A percentile compares a stretch with the other conserved stretches of the same genome.
Conservation (phyloP, 1,140 invertebrate genomes). For the Chrysomallon squamiferum region DNA sequence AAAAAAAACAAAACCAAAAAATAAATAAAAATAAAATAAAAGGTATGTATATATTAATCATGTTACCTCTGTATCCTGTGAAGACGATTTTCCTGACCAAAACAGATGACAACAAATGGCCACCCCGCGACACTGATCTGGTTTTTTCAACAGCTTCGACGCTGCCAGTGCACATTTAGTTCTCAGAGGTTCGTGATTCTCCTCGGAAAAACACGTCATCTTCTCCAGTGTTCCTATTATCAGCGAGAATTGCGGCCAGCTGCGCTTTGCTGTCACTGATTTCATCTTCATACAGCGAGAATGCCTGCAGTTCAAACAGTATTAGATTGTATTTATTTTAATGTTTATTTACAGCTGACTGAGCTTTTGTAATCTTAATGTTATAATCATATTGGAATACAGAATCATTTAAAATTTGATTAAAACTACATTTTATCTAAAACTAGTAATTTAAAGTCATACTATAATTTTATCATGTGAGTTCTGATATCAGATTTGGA, state of each 20-base stretch:
- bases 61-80: conserved; percentile 72
- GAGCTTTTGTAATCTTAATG: no score
- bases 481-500: no score
- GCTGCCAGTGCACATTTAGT: conserved; percentile 94
- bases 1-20: background rate
- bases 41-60: background rate
- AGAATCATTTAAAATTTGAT: no score
- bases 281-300: conserved; percentile 98
- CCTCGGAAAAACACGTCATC: conserved; percentile 84
- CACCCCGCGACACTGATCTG: conserved; percentile 94
- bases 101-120: conserved; percentile 92
- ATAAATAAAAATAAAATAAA: background rate
- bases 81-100: conserved; percentile 87
- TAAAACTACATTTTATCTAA: no score
- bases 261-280: conserved; percentile 98
- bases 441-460: no score
- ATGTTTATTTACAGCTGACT: no score
- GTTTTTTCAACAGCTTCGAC: conserved; percentile 95
- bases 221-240: conserved; percentile 96
- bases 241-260: conserved; percentile 90
- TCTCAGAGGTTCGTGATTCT: conserved; percentile 95
- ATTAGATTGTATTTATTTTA: no score
- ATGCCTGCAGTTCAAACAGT: conserved; percentile 71
- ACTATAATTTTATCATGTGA: no score
- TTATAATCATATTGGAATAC: no score